Conservation (phyloP, 2,113 vertebrate genomes). For the Gopherus flavomarginatus region DNA sequence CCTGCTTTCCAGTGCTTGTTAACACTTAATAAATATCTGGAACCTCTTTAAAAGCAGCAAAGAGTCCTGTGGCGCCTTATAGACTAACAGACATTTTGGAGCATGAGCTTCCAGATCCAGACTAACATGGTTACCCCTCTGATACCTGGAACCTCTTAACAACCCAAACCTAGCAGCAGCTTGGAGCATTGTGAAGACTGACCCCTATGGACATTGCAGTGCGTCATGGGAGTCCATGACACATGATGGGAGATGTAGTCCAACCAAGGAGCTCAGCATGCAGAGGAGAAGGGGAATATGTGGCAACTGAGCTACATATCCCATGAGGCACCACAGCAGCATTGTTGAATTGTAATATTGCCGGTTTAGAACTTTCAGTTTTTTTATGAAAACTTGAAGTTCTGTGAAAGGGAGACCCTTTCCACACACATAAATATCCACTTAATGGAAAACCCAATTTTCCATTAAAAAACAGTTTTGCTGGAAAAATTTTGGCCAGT, state of each 20-base stretch:
- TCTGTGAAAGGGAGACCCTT: not conserved
- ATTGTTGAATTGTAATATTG: not conserved
- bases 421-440: not conserved
- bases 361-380: not conserved
- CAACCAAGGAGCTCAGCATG: not conserved
- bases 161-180: no score
- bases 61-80: no score
- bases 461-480: not conserved
- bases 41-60: not conserved
- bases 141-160: not conserved
- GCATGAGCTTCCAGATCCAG: no score
- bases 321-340: no score
- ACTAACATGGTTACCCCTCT: no score
- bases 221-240: not conserved
- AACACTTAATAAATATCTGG: not conserved
- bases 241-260: not conserved
- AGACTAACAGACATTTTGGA: no score
- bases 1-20: not conserved
- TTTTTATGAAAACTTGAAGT: not conserved
- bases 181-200: not conserved
- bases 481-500: not conserved
- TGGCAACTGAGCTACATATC: not conserved
- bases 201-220: not conserved
- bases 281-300: not conserved
- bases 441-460: not conserved